Percentiles rank a stretch among this genome's conserved stretches.
phyloP scores from a whole-genome alignment of 37 sponge, comb jelly and placozoan species.

The Ianthella basta region DNA sequence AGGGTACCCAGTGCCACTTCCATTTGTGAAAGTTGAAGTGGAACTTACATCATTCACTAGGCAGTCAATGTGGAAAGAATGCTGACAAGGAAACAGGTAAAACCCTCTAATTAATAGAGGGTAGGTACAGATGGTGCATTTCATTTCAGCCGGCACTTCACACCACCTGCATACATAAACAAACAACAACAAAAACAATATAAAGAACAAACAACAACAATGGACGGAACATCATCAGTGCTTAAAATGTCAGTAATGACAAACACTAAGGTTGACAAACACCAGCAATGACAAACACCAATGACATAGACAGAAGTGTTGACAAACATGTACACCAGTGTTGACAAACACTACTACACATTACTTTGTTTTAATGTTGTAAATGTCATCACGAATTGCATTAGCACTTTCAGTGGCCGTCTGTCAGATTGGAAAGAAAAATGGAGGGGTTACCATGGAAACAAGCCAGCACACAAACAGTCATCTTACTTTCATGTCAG shows the following conservation, averaged over 20 bases:
- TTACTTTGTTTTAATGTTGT: constrained; percentile 86
- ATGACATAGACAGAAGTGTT: too few relatives aligned
- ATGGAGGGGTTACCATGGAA: neutral
- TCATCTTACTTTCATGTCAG: constrained; percentile 78
- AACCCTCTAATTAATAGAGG: constrained; percentile 81
- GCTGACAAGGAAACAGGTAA: constrained; percentile 96
- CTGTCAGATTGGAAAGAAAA: neutral
- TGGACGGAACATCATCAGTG: neutral
- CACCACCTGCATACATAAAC: constrained; percentile 63
- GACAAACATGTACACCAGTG: too few relatives aligned
- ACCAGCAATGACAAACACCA: too few relatives aligned
- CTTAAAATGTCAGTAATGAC: neutral
- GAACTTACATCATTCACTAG: constrained; percentile 57
- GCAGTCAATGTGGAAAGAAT: constrained; percentile 94
- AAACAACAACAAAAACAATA: neutral
- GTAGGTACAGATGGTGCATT: constrained; percentile 80
- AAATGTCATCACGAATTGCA: constrained; percentile 88
- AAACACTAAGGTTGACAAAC: too few relatives aligned
- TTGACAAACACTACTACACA: neutral
- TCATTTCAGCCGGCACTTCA: constrained; percentile 58
- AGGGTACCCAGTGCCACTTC: neutral
- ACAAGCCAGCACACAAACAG: neutral
- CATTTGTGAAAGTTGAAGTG: neutral
- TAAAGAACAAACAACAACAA: neutral
- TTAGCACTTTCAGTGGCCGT: constrained; percentile 91